A percentile compares a stretch with the other conserved stretches of the same genome.
Conservation (phyloP, 2,797 vertebrate species). For the Scarus forsteni region DNA sequence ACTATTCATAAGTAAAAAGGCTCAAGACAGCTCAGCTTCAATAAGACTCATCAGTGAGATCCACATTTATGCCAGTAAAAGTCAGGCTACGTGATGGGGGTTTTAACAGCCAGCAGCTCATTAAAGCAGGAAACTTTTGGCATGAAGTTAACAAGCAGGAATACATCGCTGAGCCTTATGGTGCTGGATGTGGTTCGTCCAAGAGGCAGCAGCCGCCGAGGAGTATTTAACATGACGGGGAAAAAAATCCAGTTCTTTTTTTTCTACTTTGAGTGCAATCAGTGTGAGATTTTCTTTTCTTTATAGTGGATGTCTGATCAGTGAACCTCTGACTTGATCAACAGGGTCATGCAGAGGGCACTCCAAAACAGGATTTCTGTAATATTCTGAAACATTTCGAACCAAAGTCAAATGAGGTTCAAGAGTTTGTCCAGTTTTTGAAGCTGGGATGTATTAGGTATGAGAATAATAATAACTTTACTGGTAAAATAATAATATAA, state of each 20-base stretch:
- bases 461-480: too few relatives aligned
- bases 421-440: too few relatives aligned
- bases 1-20: slow-evolving; percentile 59
- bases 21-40: slow-evolving; percentile 45
- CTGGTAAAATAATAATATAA: too few relatives aligned
- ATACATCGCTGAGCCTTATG: slow-evolving; percentile 7
- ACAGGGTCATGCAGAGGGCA: too few relatives aligned
- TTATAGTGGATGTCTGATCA: too few relatives aligned
- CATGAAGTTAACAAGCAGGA: slow-evolving; percentile 19
- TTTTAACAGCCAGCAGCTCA: slow-evolving; percentile 33
- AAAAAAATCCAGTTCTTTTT: neutral
- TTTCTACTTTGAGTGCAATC: neutral
- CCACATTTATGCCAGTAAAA: slow-evolving; percentile 42
- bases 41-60: slow-evolving; percentile 48
- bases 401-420: too few relatives aligned
- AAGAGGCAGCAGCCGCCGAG: neutral
- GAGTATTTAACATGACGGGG: neutral
- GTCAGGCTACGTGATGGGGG: slow-evolving; percentile 40
- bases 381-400: too few relatives aligned
- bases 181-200: slow-evolving; percentile 1
- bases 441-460: too few relatives aligned
- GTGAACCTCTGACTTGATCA: too few relatives aligned
- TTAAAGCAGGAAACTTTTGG: slow-evolving; percentile 27
- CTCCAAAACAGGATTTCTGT: too few relatives aligned
- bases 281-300: neutral